These are phyloP conservation scores for Micoletzkya japonica DNA, from an alignment of 2,888 invertebrate genomes.

Conservation along the genomic window DNA sequence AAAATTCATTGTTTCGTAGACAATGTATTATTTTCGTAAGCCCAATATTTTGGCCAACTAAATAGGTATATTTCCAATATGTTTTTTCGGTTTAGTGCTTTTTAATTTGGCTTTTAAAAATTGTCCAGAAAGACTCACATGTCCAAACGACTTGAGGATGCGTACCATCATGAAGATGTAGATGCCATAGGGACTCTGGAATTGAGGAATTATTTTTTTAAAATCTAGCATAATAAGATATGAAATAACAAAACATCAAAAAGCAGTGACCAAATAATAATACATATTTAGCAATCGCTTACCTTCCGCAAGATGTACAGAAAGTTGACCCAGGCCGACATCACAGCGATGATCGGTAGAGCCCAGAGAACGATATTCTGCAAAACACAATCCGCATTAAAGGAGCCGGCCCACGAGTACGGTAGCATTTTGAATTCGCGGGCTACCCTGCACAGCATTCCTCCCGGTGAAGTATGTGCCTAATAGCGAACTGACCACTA, in stretches of 20 bases:
- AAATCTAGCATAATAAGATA: neutral
- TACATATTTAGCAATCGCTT: neutral
- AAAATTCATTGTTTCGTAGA: too few species aligned
- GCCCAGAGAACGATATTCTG: constrained; percentile 54
- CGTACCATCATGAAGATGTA: constrained; percentile 63
- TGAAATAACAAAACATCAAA: neutral
- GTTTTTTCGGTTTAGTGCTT: too few species aligned
- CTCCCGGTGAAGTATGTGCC: too few species aligned
- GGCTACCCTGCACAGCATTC: too few species aligned
- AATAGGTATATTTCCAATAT: too few species aligned
- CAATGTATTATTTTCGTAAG: too few species aligned
- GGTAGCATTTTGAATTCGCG: too few species aligned
- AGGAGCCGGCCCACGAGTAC: too few species aligned
- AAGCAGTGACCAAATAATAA: neutral
- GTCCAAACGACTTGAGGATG: constrained; percentile 54
- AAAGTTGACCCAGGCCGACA: constrained; percentile 58
- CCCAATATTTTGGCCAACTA: too few species aligned
- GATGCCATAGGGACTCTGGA: constrained; percentile 57
- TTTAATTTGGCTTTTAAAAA: too few species aligned
- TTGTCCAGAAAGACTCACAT: constrained; percentile 42
- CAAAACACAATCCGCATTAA: neutral
- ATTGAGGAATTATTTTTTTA: constrained; percentile 36
- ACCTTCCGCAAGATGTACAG: constrained; percentile 46
- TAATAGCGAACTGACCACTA: neutral
- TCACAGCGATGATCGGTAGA: constrained; percentile 59